Percentiles rank a stretch among this genome's conserved stretches.
Evolutionary conservation across 2,797 vertebrate genomes (phyloP).

Genomic region (Gastrophryne carolinensis): DNA sequence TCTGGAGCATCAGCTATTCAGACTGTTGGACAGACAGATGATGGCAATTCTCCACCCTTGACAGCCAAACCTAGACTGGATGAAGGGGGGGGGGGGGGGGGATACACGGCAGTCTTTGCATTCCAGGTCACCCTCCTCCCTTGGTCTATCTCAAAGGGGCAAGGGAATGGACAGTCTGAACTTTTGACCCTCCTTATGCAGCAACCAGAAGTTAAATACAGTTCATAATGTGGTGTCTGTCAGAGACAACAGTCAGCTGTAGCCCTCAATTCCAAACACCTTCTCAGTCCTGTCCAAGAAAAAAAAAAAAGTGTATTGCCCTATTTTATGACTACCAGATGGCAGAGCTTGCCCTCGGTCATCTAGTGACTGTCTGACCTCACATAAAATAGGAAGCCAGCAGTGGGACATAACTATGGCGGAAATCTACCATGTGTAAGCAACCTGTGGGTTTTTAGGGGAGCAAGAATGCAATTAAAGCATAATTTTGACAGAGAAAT

Average conservation of each 20-base stretch:
- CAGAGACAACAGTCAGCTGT: slow-evolving; percentile 63
- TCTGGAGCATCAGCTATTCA: background rate
- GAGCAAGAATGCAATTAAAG: too few relatives aligned
- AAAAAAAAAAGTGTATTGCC: slow-evolving; percentile 71
- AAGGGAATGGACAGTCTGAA: slow-evolving; percentile 64
- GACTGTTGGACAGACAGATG: background rate
- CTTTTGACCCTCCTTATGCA: slow-evolving; percentile 69
- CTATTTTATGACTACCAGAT: slow-evolving; percentile 86
- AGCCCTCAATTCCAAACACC: slow-evolving; percentile 59
- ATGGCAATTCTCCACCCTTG: slow-evolving; percentile 10
- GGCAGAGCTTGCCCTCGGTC: slow-evolving; percentile 69
- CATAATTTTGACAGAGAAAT: too few relatives aligned
- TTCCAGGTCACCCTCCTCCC: slow-evolving; percentile 53
- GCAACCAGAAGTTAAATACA: slow-evolving; percentile 56
- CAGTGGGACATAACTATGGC: slow-evolving; percentile 59
- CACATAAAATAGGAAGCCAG: slow-evolving; percentile 70
- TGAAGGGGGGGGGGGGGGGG: slow-evolving; percentile 38
- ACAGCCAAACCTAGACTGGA: background rate
- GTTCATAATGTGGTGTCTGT: slow-evolving; percentile 41
- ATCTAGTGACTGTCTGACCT: slow-evolving; percentile 81
- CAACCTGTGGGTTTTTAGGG: background rate
- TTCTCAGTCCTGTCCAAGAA: slow-evolving; percentile 54
- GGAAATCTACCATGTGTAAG: slow-evolving; percentile 10
- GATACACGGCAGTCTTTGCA: slow-evolving; percentile 54
- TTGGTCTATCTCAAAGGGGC: slow-evolving; percentile 57